Evolutionary conservation across 2,888 invertebrate species (phyloP).

Genomic region (Stenurella melanura): DNA sequence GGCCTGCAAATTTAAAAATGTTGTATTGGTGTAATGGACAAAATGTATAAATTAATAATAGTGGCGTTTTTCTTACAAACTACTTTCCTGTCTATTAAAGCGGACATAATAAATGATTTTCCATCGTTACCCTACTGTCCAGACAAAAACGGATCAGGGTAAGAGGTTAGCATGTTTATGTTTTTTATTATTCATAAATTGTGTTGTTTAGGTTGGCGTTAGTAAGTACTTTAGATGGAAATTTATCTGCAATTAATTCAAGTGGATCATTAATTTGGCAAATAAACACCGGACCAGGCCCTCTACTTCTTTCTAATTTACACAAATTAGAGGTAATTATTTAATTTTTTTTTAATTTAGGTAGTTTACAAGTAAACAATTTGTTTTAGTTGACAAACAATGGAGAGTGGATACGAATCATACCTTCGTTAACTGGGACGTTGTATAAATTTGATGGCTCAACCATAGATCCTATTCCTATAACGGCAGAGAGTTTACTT

Average conservation of each 20-base stretch:
- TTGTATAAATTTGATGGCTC: constrained; percentile 95
- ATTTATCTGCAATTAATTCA: constrained; percentile 87
- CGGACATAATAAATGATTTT: constrained; percentile 38
- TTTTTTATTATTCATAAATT: constrained; percentile 17
- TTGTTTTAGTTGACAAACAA: constrained; percentile 83
- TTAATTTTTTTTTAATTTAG: neutral
- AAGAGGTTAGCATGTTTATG: constrained; percentile 38
- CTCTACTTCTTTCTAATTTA: constrained; percentile 91
- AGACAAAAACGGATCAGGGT: constrained; percentile 58
- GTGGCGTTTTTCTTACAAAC: neutral
- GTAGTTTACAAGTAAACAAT: constrained; percentile 8
- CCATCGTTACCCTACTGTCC: constrained; percentile 60
- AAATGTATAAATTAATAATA: constrained; percentile 24
- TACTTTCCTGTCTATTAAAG: neutral
- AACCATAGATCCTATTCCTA: constrained; percentile 89
- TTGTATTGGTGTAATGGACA: constrained; percentile 15
- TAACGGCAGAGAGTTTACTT: constrained; percentile 89
- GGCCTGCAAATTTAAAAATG: constrained; percentile 26
- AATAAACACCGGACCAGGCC: constrained; percentile 83
- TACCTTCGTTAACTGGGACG: constrained; percentile 94
- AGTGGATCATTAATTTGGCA: constrained; percentile 86
- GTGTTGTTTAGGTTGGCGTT: constrained; percentile 76
- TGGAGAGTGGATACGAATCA: constrained; percentile 90
- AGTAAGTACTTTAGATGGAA: constrained; percentile 94
- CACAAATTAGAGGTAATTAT: constrained; percentile 86